Evolutionary conservation across 2,113 vertebrate genomes (phyloP), one percentile per base, ranked within the genome.

Genomic region (Globicephala melas): DNA sequence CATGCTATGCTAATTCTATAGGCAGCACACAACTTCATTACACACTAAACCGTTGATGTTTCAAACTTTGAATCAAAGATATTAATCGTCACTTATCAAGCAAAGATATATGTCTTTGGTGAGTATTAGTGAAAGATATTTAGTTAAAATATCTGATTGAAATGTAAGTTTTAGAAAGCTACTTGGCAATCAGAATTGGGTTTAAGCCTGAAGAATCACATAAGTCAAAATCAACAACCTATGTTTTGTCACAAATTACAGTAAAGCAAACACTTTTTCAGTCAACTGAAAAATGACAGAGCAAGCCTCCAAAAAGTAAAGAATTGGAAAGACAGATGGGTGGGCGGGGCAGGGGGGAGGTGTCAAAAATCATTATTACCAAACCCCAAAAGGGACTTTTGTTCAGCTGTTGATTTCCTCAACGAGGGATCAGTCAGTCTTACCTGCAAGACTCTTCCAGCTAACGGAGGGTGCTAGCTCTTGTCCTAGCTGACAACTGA

Each of bases 401-500:
- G 6, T 70, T 91, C 26, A 2, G 47, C 8, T 31, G 44, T 28
- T 89, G 26, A 2, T 20, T 92, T 89, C 47, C 25, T 15, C 31
- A 55, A 0, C 28, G 44, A 96, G 55, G 47, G 25, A 71, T 26
- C 80, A n/a, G 84, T 95, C 10, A 60, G 73, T 31, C 74, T 95
- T 93, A 60, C 92, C 85, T 97, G 62, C 50, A 53, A 97, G 93
- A 77, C 81, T 93, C 93, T 65, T 92, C 50, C 90, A 89, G 93
- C 92, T 85, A 85, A 88, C 1, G 67, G 20, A 62, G 74, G 73
- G 65, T 44, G 63, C 44, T 85, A 89, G 91, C 71, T 83, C 81
- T 96, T 96, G 96, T 96, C 93, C 92, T 97, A 81, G 58, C 92
- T 97, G 97, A 97, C 95, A 95, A 98, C 67, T 95, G 98, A 98